These are phyloP conservation scores for Heliconius hewitsoni DNA, from an alignment of 1,140 invertebrate species.

Conservation along the genomic window DNA sequence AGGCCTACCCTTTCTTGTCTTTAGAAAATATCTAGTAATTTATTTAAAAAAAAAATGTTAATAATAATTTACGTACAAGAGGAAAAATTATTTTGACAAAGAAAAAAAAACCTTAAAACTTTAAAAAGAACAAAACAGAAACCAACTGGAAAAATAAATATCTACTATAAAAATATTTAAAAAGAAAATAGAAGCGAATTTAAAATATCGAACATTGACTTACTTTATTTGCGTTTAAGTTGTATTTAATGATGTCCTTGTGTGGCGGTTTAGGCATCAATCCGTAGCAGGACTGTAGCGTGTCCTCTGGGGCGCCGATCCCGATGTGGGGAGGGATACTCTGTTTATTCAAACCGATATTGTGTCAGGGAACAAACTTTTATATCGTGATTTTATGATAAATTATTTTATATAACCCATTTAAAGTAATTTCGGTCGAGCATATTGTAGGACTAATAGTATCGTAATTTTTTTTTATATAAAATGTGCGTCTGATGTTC, in stretches of 20 bases:
- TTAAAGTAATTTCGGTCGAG: no score
- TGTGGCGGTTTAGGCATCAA: slow-evolving; percentile 86
- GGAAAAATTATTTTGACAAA: no score
- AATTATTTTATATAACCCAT: background rate
- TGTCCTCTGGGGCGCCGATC: slow-evolving; percentile 88
- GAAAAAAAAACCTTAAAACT: background rate
- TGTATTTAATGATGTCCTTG: slow-evolving; percentile 85
- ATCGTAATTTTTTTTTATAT: no score
- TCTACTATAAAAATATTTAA: background rate
- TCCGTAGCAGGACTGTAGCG: slow-evolving; percentile 85
- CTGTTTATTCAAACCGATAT: slow-evolving; percentile 45
- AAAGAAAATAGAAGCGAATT: background rate
- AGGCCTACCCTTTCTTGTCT: no score
- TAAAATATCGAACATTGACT: slow-evolving; percentile 16
- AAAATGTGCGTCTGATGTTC: no score
- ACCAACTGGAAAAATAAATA: background rate
- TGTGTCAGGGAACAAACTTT: background rate
- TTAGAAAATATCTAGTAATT: no score
- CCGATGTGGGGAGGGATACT: slow-evolving; percentile 85
- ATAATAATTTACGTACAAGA: no score
- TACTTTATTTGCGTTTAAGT: slow-evolving; percentile 84
- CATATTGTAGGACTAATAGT: no score
- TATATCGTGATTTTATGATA: no score
- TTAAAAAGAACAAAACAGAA: background rate
- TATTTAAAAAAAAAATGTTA: no score